Percentiles rank a stretch among this genome's conserved stretches.
These are phyloP conservation scores for Cetonia aurata DNA, from an alignment of 2,888 invertebrate species.

Conservation along the genomic window DNA sequence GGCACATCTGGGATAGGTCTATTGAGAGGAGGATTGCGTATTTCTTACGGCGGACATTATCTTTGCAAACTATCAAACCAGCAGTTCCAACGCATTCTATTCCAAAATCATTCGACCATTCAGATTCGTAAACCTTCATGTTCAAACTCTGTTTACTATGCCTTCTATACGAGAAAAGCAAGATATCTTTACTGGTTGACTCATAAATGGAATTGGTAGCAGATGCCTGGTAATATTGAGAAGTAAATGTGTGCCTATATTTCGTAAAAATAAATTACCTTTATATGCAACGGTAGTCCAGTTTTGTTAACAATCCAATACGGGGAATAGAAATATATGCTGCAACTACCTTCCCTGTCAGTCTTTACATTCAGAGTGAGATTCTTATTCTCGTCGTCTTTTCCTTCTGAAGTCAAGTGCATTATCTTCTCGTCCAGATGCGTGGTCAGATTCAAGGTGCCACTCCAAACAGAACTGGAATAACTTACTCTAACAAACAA, in stretches of 20 bases:
- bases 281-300: slow-evolving; percentile 83
- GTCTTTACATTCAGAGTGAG: slow-evolving; percentile 77
- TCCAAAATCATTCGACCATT: slow-evolving; percentile 75
- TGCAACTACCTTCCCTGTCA: slow-evolving; percentile 74
- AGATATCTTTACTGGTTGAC: slow-evolving; percentile 72
- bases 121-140: slow-evolving; percentile 73
- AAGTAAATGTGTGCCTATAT: slow-evolving; percentile 23
- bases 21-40: slow-evolving; percentile 80
- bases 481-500: slow-evolving; percentile 71
- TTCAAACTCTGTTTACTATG: slow-evolving; percentile 69
- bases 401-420: slow-evolving; percentile 71
- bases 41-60: slow-evolving; percentile 78
- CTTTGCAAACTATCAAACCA: slow-evolving; percentile 80
- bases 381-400: slow-evolving; percentile 75
- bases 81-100: slow-evolving; percentile 81
- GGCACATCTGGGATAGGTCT: slow-evolving; percentile 78
- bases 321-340: slow-evolving; percentile 80
- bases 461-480: slow-evolving; percentile 78
- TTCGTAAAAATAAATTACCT: slow-evolving; percentile 67
- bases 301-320: slow-evolving; percentile 94
- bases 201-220: slow-evolving; percentile 73
- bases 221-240: slow-evolving; percentile 69
- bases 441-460: slow-evolving; percentile 75
- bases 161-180: slow-evolving; percentile 76
- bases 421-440: slow-evolving; percentile 72